Conservation (phyloP, 2,888 invertebrate species). For the Macrosoma leucophasiata region DNA sequence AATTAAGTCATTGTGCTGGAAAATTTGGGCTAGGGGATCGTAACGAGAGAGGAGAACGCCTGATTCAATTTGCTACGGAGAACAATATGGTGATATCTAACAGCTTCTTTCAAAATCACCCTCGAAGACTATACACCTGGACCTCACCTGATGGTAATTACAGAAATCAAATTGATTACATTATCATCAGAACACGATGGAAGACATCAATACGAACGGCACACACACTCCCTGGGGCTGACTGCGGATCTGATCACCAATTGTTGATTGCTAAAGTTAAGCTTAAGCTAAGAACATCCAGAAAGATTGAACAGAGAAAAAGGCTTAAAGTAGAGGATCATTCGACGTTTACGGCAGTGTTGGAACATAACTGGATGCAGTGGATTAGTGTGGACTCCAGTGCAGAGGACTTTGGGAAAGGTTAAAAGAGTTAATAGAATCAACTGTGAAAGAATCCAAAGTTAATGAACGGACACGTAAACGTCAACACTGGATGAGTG, state of each 20-base stretch:
- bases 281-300: slow-evolving; percentile 4
- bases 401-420: too few relatives aligned
- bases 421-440: too few relatives aligned
- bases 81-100: slow-evolving; percentile 10
- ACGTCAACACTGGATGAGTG: too few relatives aligned
- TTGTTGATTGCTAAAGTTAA: slow-evolving; percentile 5
- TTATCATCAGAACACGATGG: slow-evolving; percentile 16
- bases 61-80: slow-evolving; percentile 10
- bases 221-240: slow-evolving; percentile 14
- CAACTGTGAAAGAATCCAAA: too few relatives aligned
- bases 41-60: slow-evolving; percentile 13
- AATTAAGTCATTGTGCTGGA: slow-evolving; percentile 4
- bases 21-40: slow-evolving; percentile 9
- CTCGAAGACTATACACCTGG: slow-evolving; percentile 15
- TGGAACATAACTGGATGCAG: slow-evolving; percentile 7
- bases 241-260: slow-evolving; percentile 12
- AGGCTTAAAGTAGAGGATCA: slow-evolving; percentile 1
- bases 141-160: slow-evolving; percentile 9
- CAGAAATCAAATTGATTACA: slow-evolving; percentile 16
- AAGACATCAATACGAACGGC: slow-evolving; percentile 16
- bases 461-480: too few relatives aligned
- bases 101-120: slow-evolving; percentile 15
- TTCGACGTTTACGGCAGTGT: not conserved
- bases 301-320: slow-evolving; percentile 1
- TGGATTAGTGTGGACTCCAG: not conserved